These are phyloP conservation scores for Tylochromis polylepis DNA, from an alignment of 2,113 vertebrate genomes.

Conservation along the genomic window DNA sequence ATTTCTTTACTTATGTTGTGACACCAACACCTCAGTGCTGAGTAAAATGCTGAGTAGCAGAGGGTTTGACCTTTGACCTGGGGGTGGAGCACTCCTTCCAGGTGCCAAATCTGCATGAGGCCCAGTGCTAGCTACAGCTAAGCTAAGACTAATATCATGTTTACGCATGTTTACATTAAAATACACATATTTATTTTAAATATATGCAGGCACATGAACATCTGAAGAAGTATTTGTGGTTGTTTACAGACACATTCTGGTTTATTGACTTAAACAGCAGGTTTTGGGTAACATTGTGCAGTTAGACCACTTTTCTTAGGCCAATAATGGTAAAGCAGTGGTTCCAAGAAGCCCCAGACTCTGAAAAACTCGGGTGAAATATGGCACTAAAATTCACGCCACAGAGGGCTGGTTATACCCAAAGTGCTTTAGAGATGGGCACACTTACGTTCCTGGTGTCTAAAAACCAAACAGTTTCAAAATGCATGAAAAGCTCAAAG, in stretches of 20 bases:
- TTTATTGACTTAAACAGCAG: accelerated
- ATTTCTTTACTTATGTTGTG: background rate
- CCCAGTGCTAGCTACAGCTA: background rate
- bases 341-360: no score
- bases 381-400: no score
- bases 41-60: background rate
- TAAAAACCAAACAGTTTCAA: no score
- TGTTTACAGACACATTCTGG: no score
- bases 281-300: background rate
- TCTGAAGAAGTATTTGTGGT: no score
- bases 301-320: background rate
- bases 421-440: no score
- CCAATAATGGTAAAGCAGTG: no score
- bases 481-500: no score
- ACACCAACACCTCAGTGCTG: background rate
- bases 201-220: background rate
- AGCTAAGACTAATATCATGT: background rate
- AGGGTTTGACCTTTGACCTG: background rate
- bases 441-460: no score
- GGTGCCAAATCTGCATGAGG: background rate
- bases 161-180: accelerated
- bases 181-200: background rate
- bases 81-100: background rate
- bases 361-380: no score
- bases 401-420: no score